Evolutionary conservation across 1,140 invertebrate genomes (phyloP), one percentile per base, ranked within the genome.

Genomic region (Drosophila ambigua): DNA sequence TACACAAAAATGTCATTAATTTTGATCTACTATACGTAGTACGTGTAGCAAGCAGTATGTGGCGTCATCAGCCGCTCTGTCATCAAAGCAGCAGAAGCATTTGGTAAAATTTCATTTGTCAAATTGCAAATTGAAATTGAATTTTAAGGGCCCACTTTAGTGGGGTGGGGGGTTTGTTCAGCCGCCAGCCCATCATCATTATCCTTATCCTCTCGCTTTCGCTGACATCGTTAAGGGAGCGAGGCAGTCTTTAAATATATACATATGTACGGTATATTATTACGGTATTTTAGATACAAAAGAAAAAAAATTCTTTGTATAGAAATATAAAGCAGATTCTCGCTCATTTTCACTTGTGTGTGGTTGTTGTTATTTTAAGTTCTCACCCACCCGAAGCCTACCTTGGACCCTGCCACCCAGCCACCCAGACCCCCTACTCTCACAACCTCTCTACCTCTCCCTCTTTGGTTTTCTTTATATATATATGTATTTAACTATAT

Each of bases 71-170:
- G 39, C 48, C 31, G 41, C 35, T 39, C 9, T 39, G 35, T 39
- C 35, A 39, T 39, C 35, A 11, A 3, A 28, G 7, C 45, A 15
- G 49, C 43, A 16, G 43, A 52, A 35, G 49, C 49, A 65, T 26
- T 60, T 45, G 57, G n/a, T 55, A 64, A 58, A 88, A 87, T 75
- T 78, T 87, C 62, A 87, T 88, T 87, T 87, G 67, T 76, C 78
- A 82, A 87, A 82, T 79, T 78, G 78, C 77, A 82, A 82, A 82
- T 82, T 87, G 51, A 85, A 85, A 85, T 81, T 68, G 76, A 82
- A 82, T 73, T 87, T 85, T 68, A 57, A 66, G 69, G 51, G 66
- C 20, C 20, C 69, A 69, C 53, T 63, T 63, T 44, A 43, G 35
- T 7, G 9, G 35, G 9, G 8, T 35, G 23, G 31, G 6, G n/a